A percentile compares a stretch with the other conserved stretches of the same genome.
These are phyloP conservation scores for Parotia lawesii DNA, from an alignment of 2,113 vertebrate genomes.

Conservation along the genomic window DNA sequence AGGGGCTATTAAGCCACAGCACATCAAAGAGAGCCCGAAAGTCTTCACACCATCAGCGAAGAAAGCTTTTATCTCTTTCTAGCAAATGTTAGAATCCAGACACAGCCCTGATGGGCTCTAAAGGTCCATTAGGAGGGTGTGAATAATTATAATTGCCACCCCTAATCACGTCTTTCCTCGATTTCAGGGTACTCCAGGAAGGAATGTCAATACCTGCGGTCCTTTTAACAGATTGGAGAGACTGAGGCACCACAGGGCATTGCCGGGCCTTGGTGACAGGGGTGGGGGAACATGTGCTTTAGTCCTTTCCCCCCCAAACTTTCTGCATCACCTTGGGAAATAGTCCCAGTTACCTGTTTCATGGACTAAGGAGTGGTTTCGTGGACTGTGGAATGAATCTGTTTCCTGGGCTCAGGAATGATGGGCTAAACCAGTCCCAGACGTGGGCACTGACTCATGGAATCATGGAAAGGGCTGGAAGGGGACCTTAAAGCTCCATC, in stretches of 20 bases:
- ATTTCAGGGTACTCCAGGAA: not conserved
- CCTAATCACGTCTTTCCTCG: accelerated
- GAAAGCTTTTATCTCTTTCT: slow-evolving; percentile 19
- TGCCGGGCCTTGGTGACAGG: not conserved
- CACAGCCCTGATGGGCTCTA: not conserved
- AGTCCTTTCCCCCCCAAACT: accelerated
- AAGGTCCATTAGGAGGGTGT: not conserved
- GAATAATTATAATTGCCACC: not conserved
- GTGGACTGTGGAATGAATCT: not conserved
- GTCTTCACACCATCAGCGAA: not conserved
- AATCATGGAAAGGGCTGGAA: not conserved
- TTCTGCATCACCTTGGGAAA: not conserved
- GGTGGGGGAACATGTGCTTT: accelerated
- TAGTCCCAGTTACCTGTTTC: not conserved
- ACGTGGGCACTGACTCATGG: not conserved
- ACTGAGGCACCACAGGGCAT: not conserved
- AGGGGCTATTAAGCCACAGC: slow-evolving; percentile 5
- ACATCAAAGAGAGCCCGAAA: not conserved
- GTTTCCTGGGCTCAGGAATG: not conserved
- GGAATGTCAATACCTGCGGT: not conserved
- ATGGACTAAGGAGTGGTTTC: not conserved
- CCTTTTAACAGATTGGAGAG: not conserved
- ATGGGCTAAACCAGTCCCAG: not conserved
- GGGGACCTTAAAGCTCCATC: not conserved
- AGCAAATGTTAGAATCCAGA: not conserved